Percentiles rank a stretch among this genome's conserved stretches.
These are phyloP conservation scores for Halcyon smyrnensis DNA, from an alignment of 2,797 vertebrate genomes.

Conservation along the genomic window DNA sequence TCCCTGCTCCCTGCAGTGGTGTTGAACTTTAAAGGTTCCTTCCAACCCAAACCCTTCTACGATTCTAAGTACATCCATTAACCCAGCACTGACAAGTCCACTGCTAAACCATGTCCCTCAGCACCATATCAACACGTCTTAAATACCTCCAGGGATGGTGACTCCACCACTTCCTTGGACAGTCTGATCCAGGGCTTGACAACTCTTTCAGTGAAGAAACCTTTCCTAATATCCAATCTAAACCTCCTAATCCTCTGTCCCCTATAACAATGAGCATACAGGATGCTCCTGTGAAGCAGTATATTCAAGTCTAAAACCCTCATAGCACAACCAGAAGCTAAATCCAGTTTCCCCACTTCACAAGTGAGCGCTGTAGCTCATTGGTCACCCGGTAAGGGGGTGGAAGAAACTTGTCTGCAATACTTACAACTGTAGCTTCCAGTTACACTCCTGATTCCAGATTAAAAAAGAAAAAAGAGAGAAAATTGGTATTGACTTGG, in stretches of 20 bases:
- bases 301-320: not conserved
- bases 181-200: too few relatives aligned
- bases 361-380: rapidly evolving
- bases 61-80: too few relatives aligned
- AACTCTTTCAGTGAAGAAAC: too few relatives aligned
- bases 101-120: too few relatives aligned
- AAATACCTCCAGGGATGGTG: too few relatives aligned
- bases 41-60: too few relatives aligned
- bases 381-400: not conserved
- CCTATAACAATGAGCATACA: not conserved
- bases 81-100: too few relatives aligned
- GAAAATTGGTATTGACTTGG: not conserved
- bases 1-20: too few relatives aligned
- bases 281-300: not conserved
- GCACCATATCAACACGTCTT: too few relatives aligned
- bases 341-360: not conserved
- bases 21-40: too few relatives aligned
- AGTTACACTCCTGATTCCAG: not conserved
- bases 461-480: not conserved
- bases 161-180: too few relatives aligned
- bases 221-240: too few relatives aligned
- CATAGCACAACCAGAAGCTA: not conserved
- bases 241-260: not conserved
- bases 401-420: not conserved
- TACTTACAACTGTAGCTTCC: not conserved